Base-by-base conservation (phyloP, 1,140 invertebrate species). In the Cepaea nemoralis region DNA sequence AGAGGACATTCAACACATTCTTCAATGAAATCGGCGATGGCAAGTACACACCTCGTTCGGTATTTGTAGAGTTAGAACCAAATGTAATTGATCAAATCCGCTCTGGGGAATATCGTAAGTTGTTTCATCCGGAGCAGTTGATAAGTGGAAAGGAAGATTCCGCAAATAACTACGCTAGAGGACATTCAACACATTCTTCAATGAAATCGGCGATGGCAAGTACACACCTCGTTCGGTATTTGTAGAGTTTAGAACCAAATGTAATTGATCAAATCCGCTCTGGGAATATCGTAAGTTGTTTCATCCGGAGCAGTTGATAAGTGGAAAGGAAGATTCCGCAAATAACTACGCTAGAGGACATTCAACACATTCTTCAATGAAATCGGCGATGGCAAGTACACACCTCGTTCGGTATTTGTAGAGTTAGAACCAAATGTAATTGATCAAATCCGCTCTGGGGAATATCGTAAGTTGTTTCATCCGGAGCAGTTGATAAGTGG, bases 341-440 rank as follows among this genome's bases (percentile, higher is more conserved):
- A 92, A 92, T 81, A 92, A 92, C 83, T 92, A 92, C 73, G 91
- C 91, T 42, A 80, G 91, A 33, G 90, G 90, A 33, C 95, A 33
- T 96, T 96, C 91, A 96, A 96, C 89, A 96, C 96, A 14, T 97
- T 97, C 91, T 97, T 97, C 93, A 95, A 94, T 84, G 96, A 97
- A 91, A 82, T 96, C 37, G 95, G 95, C 33, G 92, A 92, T 37
- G 93, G 94, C 0, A 94, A 94, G 87, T 94, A 95, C 85, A 95
- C 96, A 27, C 96, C 95, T 1, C 91, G 95, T 84, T 95, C 96
- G 16, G 94, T 92, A 75, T 96, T 96, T 88, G 95, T 97, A 8
- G 96, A 97, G 91, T 89, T 96, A 95, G 84, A 96, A 96, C 82
- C 83, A 24, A 85, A 59, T 63, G 83, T 85, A 45, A 79, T 85